These are phyloP conservation scores for Girardinus metallicus DNA, from an alignment of 2,797 vertebrate species.

Conservation along the genomic window DNA sequence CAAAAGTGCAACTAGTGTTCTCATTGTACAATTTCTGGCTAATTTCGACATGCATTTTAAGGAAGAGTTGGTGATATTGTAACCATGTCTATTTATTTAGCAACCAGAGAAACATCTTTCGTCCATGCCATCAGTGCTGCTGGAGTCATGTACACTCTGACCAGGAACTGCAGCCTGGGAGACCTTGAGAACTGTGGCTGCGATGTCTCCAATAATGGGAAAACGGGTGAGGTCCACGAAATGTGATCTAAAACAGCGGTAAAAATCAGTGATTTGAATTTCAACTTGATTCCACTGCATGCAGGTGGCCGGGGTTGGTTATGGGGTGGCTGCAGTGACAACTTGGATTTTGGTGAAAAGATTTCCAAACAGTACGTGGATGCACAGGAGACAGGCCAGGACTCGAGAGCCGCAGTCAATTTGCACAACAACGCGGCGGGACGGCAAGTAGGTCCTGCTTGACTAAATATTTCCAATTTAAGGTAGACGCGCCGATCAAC, in stretches of 20 bases:
- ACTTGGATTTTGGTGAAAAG: slow-evolving; percentile 93
- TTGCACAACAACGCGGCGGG: slow-evolving; percentile 96
- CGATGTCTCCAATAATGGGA: slow-evolving; percentile 91
- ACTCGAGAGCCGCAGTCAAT: slow-evolving; percentile 93
- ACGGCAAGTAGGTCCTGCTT: slow-evolving; percentile 78
- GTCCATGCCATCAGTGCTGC: slow-evolving; percentile 96
- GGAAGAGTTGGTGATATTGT: background rate
- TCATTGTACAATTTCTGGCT: background rate
- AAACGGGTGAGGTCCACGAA: slow-evolving; percentile 80
- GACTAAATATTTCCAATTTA: background rate
- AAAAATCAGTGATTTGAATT: background rate
- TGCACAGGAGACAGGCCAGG: slow-evolving; percentile 92
- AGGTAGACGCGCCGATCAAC: background rate
- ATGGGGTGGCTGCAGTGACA: slow-evolving; percentile 98
- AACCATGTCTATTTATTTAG: slow-evolving; percentile 63
- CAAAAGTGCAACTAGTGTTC: background rate
- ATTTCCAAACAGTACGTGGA: slow-evolving; percentile 96
- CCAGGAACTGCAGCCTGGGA: slow-evolving; percentile 95
- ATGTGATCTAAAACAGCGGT: background rate
- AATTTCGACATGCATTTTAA: background rate
- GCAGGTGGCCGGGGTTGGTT: slow-evolving; percentile 94
- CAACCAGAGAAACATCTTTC: slow-evolving; percentile 94
- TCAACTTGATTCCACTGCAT: background rate
- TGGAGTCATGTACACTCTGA: slow-evolving; percentile 93
- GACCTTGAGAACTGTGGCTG: slow-evolving; percentile 95